These are phyloP conservation scores for Eulithis testata DNA, from an alignment of 2,888 invertebrate genomes.

Conservation along the genomic window DNA sequence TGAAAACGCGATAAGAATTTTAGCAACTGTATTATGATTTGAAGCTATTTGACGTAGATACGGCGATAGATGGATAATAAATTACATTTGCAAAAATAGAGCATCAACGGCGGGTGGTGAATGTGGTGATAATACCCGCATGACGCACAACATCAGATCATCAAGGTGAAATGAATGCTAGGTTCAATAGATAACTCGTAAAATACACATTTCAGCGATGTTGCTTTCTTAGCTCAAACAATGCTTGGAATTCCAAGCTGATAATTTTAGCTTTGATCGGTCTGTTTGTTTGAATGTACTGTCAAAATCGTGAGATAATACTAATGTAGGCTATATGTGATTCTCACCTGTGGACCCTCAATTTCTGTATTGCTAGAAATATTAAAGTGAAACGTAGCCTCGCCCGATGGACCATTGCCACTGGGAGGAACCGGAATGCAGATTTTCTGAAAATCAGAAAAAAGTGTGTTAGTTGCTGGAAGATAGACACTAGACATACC, in stretches of 20 bases:
- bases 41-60: constrained; percentile 25
- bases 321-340: background rate
- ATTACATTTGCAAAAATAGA: constrained; percentile 28
- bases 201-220: constrained; percentile 32
- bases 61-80: constrained; percentile 22
- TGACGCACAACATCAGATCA: constrained; percentile 52
- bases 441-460: constrained; percentile 86
- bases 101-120: constrained; percentile 31
- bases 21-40: constrained; percentile 12
- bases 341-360: constrained; percentile 88
- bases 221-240: constrained; percentile 12
- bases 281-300: background rate
- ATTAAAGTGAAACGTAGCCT: constrained; percentile 89
- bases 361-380: constrained; percentile 92
- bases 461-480: constrained; percentile 13
- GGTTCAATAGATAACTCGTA: constrained; percentile 44
- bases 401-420: constrained; percentile 74
- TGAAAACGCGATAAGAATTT: background rate
- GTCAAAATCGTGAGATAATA: background rate
- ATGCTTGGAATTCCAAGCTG: background rate
- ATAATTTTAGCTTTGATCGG: constrained; percentile 10
- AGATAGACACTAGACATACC: background rate
- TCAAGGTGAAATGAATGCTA: constrained; percentile 56
- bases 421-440: constrained; percentile 89
- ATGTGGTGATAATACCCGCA: constrained; percentile 55